phyloP scores from a whole-genome alignment of 2,113 vertebrate species.

The Marmota monax region DNA sequence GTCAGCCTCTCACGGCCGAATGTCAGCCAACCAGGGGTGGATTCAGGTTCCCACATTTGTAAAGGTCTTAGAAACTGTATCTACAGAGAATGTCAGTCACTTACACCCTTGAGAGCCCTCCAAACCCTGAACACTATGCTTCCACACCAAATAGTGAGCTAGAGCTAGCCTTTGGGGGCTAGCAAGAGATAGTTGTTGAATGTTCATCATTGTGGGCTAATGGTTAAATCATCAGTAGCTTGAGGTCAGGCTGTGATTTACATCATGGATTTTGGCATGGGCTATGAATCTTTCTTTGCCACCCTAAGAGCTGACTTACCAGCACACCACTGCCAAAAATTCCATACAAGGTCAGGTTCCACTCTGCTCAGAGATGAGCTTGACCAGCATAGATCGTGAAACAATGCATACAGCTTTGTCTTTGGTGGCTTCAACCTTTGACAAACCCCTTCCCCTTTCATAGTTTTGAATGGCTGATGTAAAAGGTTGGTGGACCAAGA shows the following conservation, averaged over 20 bases:
- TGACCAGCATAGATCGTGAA: background rate
- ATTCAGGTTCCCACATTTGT: background rate
- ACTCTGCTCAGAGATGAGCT: background rate
- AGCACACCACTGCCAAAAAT: background rate
- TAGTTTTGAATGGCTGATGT: background rate
- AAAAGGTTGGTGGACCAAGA: background rate
- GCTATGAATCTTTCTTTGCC: background rate
- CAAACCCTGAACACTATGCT: background rate
- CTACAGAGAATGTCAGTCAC: background rate
- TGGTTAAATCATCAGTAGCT: background rate
- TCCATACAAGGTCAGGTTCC: background rate
- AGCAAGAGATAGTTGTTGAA: background rate
- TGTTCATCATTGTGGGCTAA: background rate
- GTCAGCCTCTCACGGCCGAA: background rate
- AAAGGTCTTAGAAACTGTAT: background rate
- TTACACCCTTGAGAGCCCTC: background rate
- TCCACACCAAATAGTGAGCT: background rate
- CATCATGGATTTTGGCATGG: background rate
- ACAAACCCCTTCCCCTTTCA: background rate
- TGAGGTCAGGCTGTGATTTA: background rate
- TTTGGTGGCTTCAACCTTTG: background rate
- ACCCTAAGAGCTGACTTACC: background rate
- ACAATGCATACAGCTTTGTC: background rate
- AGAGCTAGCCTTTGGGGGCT: too few relatives aligned
- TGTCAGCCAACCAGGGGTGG: background rate